phyloP scores from a whole-genome alignment of 1,140 invertebrate species.

The Pteromalus puparum region DNA sequence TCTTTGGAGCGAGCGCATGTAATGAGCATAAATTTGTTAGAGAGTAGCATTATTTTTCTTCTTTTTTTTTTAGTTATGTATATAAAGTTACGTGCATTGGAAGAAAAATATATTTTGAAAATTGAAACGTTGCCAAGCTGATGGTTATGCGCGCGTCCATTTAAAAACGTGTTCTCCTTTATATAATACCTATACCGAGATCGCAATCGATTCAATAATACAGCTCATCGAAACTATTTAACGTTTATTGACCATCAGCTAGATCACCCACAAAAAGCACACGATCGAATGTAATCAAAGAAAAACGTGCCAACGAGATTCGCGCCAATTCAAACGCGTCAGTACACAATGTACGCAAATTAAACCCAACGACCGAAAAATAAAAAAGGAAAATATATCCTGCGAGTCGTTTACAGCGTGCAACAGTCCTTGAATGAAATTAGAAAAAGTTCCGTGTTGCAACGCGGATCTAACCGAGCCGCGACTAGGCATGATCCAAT shows the following conservation, averaged over 20 bases:
- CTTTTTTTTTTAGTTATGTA: no score
- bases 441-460: constrained; percentile 28
- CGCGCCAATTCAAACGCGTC: not conserved
- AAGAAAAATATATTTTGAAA: not conserved
- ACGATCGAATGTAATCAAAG: not conserved
- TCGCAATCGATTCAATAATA: not conserved
- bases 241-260: not conserved
- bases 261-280: not conserved
- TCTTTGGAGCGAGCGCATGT: not conserved
- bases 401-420: not conserved
- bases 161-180: no score
- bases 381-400: not conserved
- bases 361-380: not conserved
- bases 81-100: not conserved
- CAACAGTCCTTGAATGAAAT: constrained; percentile 46
- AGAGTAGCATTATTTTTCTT: not conserved
- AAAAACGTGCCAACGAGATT: not conserved
- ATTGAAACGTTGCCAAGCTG: not conserved
- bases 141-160: no score
- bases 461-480: not conserved
- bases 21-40: not conserved
- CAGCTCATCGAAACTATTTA: not conserved
- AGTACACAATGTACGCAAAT: not conserved
- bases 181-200: not conserved
- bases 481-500: not conserved